A percentile compares a stretch with the other conserved stretches of the same genome.
These are phyloP conservation scores for Neoaliturus tenellus DNA, from an alignment of 2,888 invertebrate genomes.

Conservation along the genomic window DNA sequence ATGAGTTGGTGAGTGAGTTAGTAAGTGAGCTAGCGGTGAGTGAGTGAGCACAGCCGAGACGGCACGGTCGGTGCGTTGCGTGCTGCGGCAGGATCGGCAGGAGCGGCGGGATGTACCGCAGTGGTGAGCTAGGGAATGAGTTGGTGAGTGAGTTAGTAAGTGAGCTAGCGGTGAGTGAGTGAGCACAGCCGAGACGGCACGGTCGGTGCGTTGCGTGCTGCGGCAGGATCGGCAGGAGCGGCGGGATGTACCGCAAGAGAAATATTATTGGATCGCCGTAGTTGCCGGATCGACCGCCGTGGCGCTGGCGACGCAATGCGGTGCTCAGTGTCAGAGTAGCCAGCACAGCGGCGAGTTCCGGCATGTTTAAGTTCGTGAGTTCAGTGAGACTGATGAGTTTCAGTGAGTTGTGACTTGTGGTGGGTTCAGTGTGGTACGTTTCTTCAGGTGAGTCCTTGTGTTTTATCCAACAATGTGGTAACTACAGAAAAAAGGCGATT, in stretches of 20 bases:
- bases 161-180: too few species aligned
- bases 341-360: neutral
- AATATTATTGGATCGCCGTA: conserved; percentile 32
- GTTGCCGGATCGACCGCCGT: conserved; percentile 33
- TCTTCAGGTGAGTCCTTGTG: neutral
- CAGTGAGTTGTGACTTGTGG: neutral
- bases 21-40: too few species aligned
- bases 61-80: too few species aligned
- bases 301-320: conserved; percentile 29
- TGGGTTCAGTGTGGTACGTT: neutral
- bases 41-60: too few species aligned
- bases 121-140: too few species aligned
- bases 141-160: too few species aligned
- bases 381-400: conserved; percentile 1
- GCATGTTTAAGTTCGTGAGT: conserved; percentile 10
- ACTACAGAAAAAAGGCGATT: too few species aligned
- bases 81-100: too few species aligned
- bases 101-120: too few species aligned
- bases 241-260: conserved; percentile 37
- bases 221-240: neutral
- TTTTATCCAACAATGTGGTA: too few species aligned
- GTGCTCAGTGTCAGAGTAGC: conserved; percentile 8
- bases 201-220: neutral
- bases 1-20: too few species aligned
- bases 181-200: neutral